phyloP scores from a whole-genome alignment of 2,888 invertebrate species.

The Folsomia manolachei region DNA sequence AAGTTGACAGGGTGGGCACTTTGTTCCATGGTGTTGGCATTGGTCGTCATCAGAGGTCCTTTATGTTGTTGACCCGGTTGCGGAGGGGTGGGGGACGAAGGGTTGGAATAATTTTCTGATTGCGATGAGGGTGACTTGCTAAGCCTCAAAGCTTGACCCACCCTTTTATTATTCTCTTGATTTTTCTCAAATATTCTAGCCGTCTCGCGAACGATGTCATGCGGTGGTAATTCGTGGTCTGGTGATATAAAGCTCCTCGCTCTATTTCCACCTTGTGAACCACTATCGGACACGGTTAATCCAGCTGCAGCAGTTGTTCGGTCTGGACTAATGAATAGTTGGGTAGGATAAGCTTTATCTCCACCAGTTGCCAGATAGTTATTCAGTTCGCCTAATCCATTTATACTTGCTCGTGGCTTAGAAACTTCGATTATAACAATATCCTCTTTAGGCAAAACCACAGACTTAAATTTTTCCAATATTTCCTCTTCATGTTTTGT shows the following conservation, averaged over 20 bases:
- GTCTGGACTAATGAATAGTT: conserved; percentile 23
- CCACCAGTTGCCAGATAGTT: conserved; percentile 12
- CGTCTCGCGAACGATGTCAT: conserved; percentile 82
- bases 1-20: background rate
- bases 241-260: conserved; percentile 41
- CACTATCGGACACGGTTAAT: conserved; percentile 15
- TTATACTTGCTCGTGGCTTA: conserved; percentile 37
- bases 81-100: conserved; percentile 49
- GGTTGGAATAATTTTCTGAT: conserved; percentile 7
- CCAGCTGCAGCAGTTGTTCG: conserved; percentile 16
- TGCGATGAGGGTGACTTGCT: conserved; percentile 31
- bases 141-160: conserved; percentile 46
- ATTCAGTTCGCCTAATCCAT: conserved; percentile 4
- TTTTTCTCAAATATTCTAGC: conserved; percentile 76
- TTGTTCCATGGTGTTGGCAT: conserved; percentile 22
- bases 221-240: conserved; percentile 78
- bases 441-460: conserved; percentile 50
- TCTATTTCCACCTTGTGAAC: conserved; percentile 41
- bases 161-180: conserved; percentile 50
- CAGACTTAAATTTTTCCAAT: conserved; percentile 49
- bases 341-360: conserved; percentile 31
- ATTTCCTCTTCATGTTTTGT: conserved; percentile 47
- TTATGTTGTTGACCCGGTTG: too few species aligned
- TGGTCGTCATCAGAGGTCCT: conserved; percentile 31
- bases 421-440: conserved; percentile 51